These are phyloP conservation scores for Oplegnathus fasciatus DNA, from an alignment of 2,113 vertebrate genomes.

Conservation along the genomic window DNA sequence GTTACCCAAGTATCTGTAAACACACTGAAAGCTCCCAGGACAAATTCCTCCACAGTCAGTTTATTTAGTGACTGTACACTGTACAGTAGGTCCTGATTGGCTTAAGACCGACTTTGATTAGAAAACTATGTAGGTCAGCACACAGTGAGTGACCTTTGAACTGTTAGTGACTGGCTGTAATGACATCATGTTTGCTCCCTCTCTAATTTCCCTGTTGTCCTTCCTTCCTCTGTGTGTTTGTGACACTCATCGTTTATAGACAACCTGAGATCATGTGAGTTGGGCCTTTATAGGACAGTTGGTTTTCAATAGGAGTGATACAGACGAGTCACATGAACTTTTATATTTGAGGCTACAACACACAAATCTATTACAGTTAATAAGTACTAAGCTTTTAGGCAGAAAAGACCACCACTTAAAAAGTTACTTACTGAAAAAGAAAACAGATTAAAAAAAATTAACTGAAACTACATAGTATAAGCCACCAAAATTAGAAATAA, in stretches of 20 bases:
- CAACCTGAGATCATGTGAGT: conserved; percentile 36
- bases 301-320: background rate
- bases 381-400: background rate
- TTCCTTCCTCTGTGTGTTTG: conserved; percentile 30
- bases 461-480: too few relatives aligned
- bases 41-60: conserved; percentile 33
- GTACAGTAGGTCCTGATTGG: conserved; percentile 21
- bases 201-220: background rate
- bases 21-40: background rate
- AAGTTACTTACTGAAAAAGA: too few relatives aligned
- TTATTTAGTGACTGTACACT: conserved; percentile 29
- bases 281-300: background rate
- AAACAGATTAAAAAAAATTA: background rate
- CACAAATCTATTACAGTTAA: background rate
- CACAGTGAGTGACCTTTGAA: conserved; percentile 73
- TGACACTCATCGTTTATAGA: conserved; percentile 23
- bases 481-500: too few relatives aligned
- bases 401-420: background rate
- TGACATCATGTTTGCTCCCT: conserved; percentile 76
- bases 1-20: conserved; percentile 10
- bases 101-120: conserved; percentile 42
- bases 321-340: background rate
- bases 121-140: conserved; percentile 65
- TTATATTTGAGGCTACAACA: too few relatives aligned
- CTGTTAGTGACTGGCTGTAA: conserved; percentile 42